Conservation (phyloP, 1,140 invertebrate species). For the Conopomorpha cramerella region DNA sequence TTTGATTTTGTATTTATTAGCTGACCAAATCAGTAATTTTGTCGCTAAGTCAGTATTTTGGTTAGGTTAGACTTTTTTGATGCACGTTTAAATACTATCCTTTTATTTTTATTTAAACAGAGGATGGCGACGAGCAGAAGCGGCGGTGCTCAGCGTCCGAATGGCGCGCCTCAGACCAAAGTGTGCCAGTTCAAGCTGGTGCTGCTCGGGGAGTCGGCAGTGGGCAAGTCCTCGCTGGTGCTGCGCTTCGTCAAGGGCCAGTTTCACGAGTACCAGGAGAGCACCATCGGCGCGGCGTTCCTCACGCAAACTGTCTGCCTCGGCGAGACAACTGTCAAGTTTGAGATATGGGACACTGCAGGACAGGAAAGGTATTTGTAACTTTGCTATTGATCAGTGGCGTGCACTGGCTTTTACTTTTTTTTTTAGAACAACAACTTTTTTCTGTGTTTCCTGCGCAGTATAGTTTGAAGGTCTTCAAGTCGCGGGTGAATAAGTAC, state of each 20-base stretch:
- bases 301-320: conserved; percentile 98
- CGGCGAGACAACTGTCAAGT: conserved; percentile 99
- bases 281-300: conserved; percentile 99
- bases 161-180: conserved; percentile 93
- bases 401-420: no score
- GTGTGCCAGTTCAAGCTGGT: conserved; percentile 99
- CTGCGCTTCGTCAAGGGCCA: conserved; percentile 99
- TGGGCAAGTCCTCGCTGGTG: conserved; percentile 98
- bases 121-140: conserved; percentile 77
- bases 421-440: conserved; percentile 2
- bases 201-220: conserved; percentile 96
- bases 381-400: no score
- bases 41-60: no score
- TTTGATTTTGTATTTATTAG: no score
- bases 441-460: no score
- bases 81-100: no score
- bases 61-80: no score
- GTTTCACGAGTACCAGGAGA: conserved; percentile 99
- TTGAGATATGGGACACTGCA: conserved; percentile 99
- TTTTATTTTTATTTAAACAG: conserved; percentile 15
- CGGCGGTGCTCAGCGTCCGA: conserved; percentile 79
- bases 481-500: no score
- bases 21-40: no score
- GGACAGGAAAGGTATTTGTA: conserved; percentile 91
- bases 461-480: no score